Conservation (phyloP, 2,888 invertebrate genomes). For the Chalcis sispes region DNA sequence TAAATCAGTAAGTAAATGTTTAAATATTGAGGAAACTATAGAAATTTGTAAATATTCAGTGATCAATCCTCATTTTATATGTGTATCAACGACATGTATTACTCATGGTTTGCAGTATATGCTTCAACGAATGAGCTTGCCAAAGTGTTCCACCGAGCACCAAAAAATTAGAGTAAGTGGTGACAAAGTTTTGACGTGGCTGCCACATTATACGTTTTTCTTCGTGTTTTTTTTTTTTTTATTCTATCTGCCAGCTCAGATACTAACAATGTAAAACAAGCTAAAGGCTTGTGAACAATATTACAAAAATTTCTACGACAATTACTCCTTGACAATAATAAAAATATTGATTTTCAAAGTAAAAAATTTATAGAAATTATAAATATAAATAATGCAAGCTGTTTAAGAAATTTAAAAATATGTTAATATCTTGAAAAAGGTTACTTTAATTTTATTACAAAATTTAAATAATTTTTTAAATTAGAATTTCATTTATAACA, state of each 20-base stretch:
- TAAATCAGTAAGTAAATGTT: no score
- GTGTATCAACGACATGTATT: constrained; percentile 56
- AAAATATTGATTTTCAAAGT: no score
- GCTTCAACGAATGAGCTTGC: constrained; percentile 92
- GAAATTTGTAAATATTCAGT: constrained; percentile 14
- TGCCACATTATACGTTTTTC: constrained; percentile 64
- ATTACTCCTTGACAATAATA: no score
- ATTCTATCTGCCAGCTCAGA: constrained; percentile 54
- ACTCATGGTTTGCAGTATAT: constrained; percentile 86
- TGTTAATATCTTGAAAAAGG: no score
- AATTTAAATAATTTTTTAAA: no score
- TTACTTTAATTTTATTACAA: no score
- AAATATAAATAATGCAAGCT: no score
- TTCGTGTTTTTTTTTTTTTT: constrained; percentile 54
- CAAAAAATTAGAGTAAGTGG: constrained; percentile 94
- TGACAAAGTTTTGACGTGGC: constrained; percentile 67
- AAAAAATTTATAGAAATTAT: no score
- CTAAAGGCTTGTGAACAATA: constrained; percentile 29
- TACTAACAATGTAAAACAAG: constrained; percentile 53
- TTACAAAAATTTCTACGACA: constrained; percentile 23
- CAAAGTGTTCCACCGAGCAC: constrained; percentile 90
- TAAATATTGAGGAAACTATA: background rate
- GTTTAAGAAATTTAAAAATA: no score
- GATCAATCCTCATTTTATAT: constrained; percentile 28
- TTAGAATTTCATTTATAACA: no score